Conservation (phyloP, 2,888 invertebrate genomes). For the Parnassius apollo region DNA sequence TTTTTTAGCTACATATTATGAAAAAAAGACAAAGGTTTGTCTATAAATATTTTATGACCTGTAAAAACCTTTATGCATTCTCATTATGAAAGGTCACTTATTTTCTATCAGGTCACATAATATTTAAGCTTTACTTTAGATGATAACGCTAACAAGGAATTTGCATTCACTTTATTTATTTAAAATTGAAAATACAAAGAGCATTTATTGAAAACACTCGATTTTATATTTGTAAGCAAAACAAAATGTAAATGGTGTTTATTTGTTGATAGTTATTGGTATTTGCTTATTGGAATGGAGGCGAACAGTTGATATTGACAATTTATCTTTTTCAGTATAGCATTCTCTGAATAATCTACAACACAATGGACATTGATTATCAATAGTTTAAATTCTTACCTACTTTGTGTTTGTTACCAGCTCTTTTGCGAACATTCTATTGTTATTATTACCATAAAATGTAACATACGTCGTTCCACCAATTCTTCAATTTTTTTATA, state of each 20-base stretch:
- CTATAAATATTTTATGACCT: constrained; percentile 19
- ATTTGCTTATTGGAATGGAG: background rate
- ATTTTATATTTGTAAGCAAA: too few species aligned
- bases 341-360: background rate
- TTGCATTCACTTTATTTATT: background rate
- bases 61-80: constrained; percentile 8
- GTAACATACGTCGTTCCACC: too few species aligned
- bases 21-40: background rate
- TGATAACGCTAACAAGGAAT: too few species aligned
- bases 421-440: too few species aligned
- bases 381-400: background rate
- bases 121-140: background rate
- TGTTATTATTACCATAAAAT: too few species aligned
- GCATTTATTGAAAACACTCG: background rate
- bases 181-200: background rate
- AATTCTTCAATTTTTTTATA: too few species aligned
- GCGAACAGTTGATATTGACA: background rate
- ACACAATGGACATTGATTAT: too few species aligned
- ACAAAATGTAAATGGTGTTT: too few species aligned
- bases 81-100: constrained; percentile 15
- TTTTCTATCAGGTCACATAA: constrained; percentile 5
- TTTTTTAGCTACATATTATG: too few species aligned
- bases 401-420: too few species aligned
- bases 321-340: background rate
- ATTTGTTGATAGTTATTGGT: background rate